Evolutionary conservation across 2,797 vertebrate genomes (phyloP).

Genomic region (Picus viridis): DNA sequence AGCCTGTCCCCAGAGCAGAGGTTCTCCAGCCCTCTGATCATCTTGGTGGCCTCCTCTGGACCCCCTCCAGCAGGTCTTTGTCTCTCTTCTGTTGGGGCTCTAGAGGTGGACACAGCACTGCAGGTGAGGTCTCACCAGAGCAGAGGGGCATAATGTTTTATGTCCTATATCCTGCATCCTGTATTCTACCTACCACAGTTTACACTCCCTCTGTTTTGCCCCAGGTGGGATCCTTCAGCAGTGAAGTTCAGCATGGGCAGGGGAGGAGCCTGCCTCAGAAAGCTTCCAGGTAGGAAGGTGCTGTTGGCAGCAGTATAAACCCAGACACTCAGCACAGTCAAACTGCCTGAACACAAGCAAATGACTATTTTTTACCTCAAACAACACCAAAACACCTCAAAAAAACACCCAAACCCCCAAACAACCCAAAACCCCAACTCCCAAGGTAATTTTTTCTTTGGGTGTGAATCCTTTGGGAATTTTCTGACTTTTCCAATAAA

Average conservation of each 20-base stretch:
- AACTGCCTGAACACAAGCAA: not conserved
- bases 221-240: not conserved
- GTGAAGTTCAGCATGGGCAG: not conserved
- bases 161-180: too few relatives aligned
- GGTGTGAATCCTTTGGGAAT: not conserved
- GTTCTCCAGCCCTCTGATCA: too few relatives aligned
- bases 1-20: too few relatives aligned
- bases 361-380: not conserved
- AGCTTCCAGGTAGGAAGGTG: not conserved
- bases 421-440: too few relatives aligned
- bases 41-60: too few relatives aligned
- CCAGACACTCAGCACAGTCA: not conserved
- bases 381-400: too few relatives aligned
- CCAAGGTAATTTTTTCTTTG: not conserved
- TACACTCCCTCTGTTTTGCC: not conserved
- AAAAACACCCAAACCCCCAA: not conserved
- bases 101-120: too few relatives aligned
- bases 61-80: too few relatives aligned
- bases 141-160: too few relatives aligned
- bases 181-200: not conserved
- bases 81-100: too few relatives aligned
- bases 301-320: not conserved
- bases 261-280: not conserved
- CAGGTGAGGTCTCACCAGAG: too few relatives aligned
- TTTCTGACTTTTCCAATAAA: not conserved